Conservation (phyloP, 2,888 invertebrate species). For the Eristalinus aeneus region DNA sequence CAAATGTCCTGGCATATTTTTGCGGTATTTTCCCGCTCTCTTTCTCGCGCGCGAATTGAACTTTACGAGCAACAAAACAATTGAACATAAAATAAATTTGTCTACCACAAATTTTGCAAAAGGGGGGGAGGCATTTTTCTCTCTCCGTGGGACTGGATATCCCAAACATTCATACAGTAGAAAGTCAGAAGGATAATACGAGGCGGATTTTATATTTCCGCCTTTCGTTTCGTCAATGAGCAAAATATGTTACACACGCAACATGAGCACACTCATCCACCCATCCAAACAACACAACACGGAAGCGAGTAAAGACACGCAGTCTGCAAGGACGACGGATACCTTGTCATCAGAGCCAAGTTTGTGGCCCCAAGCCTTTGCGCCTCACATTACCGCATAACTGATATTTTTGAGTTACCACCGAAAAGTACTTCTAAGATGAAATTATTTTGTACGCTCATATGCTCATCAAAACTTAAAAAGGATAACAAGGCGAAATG, state of each 20-base stretch:
- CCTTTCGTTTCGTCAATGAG: slow-evolving; percentile 20
- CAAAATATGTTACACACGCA: slow-evolving; percentile 41
- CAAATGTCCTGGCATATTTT: not conserved
- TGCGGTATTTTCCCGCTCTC: not conserved
- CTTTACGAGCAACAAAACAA: not conserved
- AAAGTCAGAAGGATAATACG: slow-evolving; percentile 29
- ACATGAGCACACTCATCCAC: not conserved
- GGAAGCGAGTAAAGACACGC: not conserved
- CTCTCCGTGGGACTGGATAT: slow-evolving; percentile 4
- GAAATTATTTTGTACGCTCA: slow-evolving; percentile 16
- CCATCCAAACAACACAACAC: not conserved
- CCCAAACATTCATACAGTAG: not conserved
- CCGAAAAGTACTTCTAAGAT: slow-evolving; percentile 24
- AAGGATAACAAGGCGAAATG: not conserved
- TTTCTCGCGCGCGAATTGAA: not conserved
- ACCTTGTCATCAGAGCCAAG: not conserved
- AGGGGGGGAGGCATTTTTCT: not conserved
- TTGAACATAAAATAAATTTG: not conserved
- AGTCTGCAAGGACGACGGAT: not conserved
- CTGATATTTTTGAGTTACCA: slow-evolving; percentile 27
- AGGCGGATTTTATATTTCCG: not conserved
- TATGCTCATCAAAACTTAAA: not conserved
- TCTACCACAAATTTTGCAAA: not conserved
- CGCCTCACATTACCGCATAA: slow-evolving; percentile 28
- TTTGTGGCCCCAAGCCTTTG: slow-evolving; percentile 24